Evolutionary conservation across 1,140 invertebrate species (phyloP).

Genomic region (Listronotus oregonensis): DNA sequence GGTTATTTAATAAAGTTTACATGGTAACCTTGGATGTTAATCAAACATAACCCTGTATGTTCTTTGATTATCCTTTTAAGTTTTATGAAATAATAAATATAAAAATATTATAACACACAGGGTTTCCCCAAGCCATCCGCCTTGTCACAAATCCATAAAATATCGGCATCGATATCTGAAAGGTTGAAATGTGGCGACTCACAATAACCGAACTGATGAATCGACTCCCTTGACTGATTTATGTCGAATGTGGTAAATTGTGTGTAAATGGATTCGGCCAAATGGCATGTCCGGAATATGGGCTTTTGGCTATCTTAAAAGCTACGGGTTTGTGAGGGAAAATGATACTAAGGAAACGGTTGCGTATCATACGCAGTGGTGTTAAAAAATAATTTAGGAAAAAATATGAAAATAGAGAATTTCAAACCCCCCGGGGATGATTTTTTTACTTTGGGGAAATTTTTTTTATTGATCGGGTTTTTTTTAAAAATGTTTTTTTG

Average conservation of each 20-base stretch:
- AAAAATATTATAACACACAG: not conserved
- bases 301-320: constrained; percentile 12
- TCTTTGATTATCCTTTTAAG: too few relatives aligned
- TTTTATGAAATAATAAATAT: constrained; percentile 2
- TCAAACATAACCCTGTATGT: too few relatives aligned
- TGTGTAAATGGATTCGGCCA: constrained; percentile 33
- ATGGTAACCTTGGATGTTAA: too few relatives aligned
- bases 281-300: constrained; percentile 23
- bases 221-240: constrained; percentile 32
- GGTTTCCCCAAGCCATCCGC: constrained; percentile 19
- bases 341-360: not conserved
- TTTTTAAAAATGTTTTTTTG: too few relatives aligned
- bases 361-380: too few relatives aligned
- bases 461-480: too few relatives aligned
- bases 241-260: constrained; percentile 31
- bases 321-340: not conserved
- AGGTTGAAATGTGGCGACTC: constrained; percentile 28
- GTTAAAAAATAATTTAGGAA: too few relatives aligned
- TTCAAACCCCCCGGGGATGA: too few relatives aligned
- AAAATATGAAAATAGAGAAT: too few relatives aligned
- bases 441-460: too few relatives aligned
- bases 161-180: constrained; percentile 26
- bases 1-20: too few relatives aligned
- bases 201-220: constrained; percentile 29
- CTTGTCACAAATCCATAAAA: constrained; percentile 25